These are phyloP conservation scores for Dryobotodes eremita DNA, from an alignment of 2,888 invertebrate species.

Conservation along the genomic window DNA sequence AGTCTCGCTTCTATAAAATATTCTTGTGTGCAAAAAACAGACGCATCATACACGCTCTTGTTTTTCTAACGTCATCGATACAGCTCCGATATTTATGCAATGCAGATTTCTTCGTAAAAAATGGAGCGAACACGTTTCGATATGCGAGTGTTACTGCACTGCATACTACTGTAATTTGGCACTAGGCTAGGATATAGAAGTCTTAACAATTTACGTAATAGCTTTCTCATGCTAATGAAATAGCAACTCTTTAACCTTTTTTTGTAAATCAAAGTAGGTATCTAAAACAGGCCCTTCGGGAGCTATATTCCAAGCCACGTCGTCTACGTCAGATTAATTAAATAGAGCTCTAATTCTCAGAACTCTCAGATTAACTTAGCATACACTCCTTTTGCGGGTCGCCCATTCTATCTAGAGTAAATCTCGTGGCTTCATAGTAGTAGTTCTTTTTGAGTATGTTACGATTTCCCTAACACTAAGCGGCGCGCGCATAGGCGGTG, in stretches of 20 bases:
- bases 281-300: background rate
- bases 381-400: background rate
- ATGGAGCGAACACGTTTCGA: background rate
- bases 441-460: background rate
- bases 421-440: background rate
- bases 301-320: constrained; percentile 2
- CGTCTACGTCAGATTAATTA: background rate
- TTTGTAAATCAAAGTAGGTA: constrained; percentile 5
- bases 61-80: constrained; percentile 56
- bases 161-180: background rate
- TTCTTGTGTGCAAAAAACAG: constrained; percentile 41
- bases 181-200: background rate
- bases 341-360: background rate
- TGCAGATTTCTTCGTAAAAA: constrained; percentile 26
- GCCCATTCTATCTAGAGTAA: background rate
- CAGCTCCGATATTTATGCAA: constrained; percentile 37
- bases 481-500: background rate
- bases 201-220: background rate
- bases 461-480: background rate
- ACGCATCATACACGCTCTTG: constrained; percentile 48
- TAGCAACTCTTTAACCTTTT: background rate
- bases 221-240: background rate
- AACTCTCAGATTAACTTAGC: background rate
- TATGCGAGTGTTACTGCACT: background rate
- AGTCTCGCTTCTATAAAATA: constrained; percentile 47